phyloP scores from a whole-genome alignment of 2,888 invertebrate genomes.

The Apamea epomidion region DNA sequence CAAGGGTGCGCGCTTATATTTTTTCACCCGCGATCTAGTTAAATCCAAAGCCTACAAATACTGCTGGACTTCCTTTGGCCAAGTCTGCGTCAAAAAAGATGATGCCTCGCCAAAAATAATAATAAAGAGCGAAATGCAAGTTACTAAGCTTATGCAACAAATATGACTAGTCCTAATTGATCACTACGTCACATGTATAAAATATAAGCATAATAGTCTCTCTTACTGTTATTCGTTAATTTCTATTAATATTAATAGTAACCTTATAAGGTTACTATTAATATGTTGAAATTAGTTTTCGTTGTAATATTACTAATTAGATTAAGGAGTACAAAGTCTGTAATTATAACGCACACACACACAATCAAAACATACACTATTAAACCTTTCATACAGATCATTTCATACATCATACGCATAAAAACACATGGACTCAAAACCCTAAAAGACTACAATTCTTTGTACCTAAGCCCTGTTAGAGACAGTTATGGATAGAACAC shows the following conservation, averaged over 20 bases:
- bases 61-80: conserved; percentile 24
- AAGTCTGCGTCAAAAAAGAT: conserved; percentile 13
- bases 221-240: too few species aligned
- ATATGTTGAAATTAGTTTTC: background rate
- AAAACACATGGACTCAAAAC: background rate
- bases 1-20: conserved; percentile 3
- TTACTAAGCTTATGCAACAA: conserved; percentile 25
- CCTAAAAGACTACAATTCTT: background rate
- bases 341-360: conserved; percentile 11
- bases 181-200: background rate
- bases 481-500: background rate
- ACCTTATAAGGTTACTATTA: too few species aligned
- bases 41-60: conserved; percentile 10
- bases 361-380: background rate
- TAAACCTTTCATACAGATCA: background rate
- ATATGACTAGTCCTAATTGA: conserved; percentile 13
- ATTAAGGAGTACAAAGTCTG: background rate
- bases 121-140: conserved; percentile 15
- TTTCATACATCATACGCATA: background rate
- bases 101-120: conserved; percentile 14
- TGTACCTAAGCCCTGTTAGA: background rate
- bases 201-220: background rate
- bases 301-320: background rate
- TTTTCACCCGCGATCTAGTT: conserved; percentile 16
- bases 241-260: too few species aligned